Conservation (phyloP, 2,888 invertebrate genomes). For the Dichetophora obliterata region DNA sequence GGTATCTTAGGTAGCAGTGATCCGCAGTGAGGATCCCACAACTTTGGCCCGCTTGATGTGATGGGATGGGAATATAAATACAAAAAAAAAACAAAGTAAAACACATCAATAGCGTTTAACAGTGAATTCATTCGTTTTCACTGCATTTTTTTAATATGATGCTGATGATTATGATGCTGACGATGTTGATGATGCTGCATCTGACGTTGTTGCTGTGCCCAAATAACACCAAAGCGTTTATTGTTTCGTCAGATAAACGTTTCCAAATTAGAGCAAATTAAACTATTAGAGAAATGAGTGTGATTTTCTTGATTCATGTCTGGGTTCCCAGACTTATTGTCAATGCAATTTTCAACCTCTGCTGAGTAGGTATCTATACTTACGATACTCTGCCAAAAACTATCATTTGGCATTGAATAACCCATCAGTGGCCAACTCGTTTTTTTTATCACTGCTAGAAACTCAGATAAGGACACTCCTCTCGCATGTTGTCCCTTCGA, state of each 20-base stretch:
- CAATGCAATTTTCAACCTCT: not conserved
- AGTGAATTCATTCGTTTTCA: slow-evolving; percentile 25
- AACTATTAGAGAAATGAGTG: slow-evolving; percentile 62
- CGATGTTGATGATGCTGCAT: slow-evolving; percentile 1
- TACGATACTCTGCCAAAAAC: not conserved
- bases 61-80: slow-evolving; percentile 1
- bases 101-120: slow-evolving; percentile 24
- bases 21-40: slow-evolving; percentile 56
- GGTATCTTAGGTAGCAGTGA: slow-evolving; percentile 50
- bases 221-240: slow-evolving; percentile 22
- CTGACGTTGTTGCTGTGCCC: not conserved
- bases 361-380: not conserved
- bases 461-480: not conserved
- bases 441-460: not conserved
- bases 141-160: slow-evolving; percentile 29
- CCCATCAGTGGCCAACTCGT: not conserved
- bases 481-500: not conserved
- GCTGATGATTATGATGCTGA: not conserved
- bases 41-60: slow-evolving; percentile 15
- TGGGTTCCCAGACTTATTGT: slow-evolving; percentile 14
- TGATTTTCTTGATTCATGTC: slow-evolving; percentile 46
- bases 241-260: slow-evolving; percentile 59
- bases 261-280: slow-evolving; percentile 68
- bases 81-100: not conserved
- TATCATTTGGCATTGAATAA: not conserved